These are phyloP conservation scores for Ginglymostoma cirratum DNA, from an alignment of 2,113 vertebrate genomes.

Conservation along the genomic window DNA sequence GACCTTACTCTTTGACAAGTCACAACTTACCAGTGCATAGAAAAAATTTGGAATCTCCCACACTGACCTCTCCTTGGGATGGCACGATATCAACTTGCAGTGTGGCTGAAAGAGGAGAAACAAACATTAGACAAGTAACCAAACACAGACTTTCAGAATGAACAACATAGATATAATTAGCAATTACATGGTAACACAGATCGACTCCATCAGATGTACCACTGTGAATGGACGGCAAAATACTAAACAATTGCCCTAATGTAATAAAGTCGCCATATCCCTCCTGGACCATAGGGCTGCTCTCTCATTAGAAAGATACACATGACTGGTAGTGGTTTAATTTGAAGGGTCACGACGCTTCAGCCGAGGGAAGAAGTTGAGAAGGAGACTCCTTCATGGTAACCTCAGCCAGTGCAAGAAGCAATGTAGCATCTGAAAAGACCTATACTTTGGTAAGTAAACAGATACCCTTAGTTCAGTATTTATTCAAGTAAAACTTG, in stretches of 20 bases:
- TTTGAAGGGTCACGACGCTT: no score
- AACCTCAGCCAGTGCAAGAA: no score
- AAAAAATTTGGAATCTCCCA: constrained; percentile 98
- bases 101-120: constrained; percentile 61
- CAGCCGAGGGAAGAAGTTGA: no score
- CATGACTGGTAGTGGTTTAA: no score
- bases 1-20: background rate
- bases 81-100: constrained; percentile 91
- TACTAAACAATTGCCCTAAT: background rate
- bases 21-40: constrained; percentile 77
- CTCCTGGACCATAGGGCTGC: no score
- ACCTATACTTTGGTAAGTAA: background rate
- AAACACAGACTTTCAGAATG: background rate
- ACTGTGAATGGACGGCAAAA: background rate
- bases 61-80: constrained; percentile 85
- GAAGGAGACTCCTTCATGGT: no score
- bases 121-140: background rate
- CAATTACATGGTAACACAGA: background rate
- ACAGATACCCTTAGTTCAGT: background rate
- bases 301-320: no score
- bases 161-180: background rate
- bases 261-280: background rate
- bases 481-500: background rate
- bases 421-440: background rate
- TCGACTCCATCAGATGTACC: background rate